phyloP scores from a whole-genome alignment of 1,140 invertebrate species.

The Drosophila bocqueti region DNA sequence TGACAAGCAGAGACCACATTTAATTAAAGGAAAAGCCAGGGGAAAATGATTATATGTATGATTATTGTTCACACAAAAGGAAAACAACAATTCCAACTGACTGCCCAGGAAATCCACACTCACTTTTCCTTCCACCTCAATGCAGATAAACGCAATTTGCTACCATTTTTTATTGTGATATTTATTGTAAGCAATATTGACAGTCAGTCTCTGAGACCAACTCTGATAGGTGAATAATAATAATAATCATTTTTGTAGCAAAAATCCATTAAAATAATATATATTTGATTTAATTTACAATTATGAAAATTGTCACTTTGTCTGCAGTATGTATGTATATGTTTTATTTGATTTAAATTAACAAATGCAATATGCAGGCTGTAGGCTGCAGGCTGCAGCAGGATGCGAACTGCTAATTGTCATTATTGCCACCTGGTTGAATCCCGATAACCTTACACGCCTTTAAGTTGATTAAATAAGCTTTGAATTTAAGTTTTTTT shows the following conservation, averaged over 20 bases:
- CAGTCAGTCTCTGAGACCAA: neutral
- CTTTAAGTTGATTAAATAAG: neutral
- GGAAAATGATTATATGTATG: conserved; percentile 8
- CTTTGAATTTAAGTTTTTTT: neutral
- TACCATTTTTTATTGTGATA: neutral
- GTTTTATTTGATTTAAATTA: conserved; percentile 2
- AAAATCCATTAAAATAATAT: neutral
- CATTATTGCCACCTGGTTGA: neutral
- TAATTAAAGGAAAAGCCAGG: conserved; percentile 8
- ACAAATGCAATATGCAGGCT: neutral
- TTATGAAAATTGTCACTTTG: neutral
- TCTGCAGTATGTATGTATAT: neutral
- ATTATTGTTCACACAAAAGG: conserved; percentile 11
- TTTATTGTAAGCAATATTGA: neutral
- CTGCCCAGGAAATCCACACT: conserved; percentile 5
- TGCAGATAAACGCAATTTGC: conserved; percentile 10
- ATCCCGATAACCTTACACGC: neutral
- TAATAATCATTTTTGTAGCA: conserved; percentile 1
- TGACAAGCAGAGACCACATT: neutral
- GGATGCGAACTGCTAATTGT: neutral
- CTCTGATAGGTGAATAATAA: neutral
- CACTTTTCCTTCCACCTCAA: conserved; percentile 3
- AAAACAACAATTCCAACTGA: conserved; percentile 14
- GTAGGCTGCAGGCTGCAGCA: neutral
- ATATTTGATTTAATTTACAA: conserved; percentile 1